Evolutionary conservation across 2,888 invertebrate genomes (phyloP).

Genomic region (Polymixis flavicincta): DNA sequence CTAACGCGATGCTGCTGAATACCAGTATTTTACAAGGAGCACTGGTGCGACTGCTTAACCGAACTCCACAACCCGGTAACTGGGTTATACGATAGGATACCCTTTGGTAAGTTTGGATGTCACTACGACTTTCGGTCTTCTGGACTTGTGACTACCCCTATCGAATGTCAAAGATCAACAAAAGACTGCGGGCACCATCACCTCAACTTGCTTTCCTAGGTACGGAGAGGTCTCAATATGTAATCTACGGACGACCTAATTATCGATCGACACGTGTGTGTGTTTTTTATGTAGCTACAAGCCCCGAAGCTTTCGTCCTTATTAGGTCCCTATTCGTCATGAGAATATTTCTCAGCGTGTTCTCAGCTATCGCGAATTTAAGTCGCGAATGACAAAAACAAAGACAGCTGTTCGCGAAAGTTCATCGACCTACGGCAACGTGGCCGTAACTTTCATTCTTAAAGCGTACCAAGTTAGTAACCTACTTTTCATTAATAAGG

Average conservation of each 20-base stretch:
- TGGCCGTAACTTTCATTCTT: slow-evolving; percentile 90
- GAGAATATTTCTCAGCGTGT: slow-evolving; percentile 15
- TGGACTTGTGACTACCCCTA: background rate
- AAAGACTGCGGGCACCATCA: too few species aligned
- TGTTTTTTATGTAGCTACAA: background rate
- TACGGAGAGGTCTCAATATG: background rate
- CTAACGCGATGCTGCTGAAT: background rate
- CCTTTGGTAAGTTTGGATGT: background rate
- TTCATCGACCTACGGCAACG: slow-evolving; percentile 90
- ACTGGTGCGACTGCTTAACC: background rate
- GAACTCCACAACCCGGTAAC: background rate
- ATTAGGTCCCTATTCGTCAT: background rate
- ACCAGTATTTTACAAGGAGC: background rate
- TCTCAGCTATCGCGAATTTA: slow-evolving; percentile 53
- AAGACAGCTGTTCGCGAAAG: slow-evolving; percentile 85
- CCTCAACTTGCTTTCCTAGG: background rate
- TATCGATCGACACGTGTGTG: too few species aligned
- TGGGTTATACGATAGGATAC: background rate
- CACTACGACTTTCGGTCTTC: background rate
- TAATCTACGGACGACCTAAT: background rate
- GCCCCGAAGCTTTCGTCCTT: background rate
- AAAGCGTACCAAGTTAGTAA: slow-evolving; percentile 90
- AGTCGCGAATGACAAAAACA: slow-evolving; percentile 82
- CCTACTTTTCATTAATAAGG: slow-evolving; percentile 91
- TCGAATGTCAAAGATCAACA: background rate